Evolutionary conservation across 2,888 invertebrate species (phyloP), one percentile per base, ranked within the genome.

Genomic region (Aphidoletes aphidimyza): DNA sequence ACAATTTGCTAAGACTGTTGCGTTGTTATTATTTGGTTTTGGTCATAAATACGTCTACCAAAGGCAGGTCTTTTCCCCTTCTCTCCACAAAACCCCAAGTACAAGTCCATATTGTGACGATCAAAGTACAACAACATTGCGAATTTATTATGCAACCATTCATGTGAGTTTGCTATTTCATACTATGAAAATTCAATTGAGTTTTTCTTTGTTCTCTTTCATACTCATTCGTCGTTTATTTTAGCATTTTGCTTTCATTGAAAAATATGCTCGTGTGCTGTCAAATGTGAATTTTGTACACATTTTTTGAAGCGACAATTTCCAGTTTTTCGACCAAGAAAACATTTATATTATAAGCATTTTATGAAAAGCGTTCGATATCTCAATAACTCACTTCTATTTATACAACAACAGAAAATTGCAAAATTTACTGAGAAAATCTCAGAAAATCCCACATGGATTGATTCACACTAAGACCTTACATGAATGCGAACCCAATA

Each of bases 1-100:
- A 69, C 69, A 69, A 69, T 69, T 69, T 69, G 69, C 69, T 69
- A 69, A 69, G 69, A 69, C 69, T 69, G 2, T 14, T 2, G 8
- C 30, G 69, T 30, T 3, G n/a, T n/a, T 34, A 30, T 26, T 14
- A 34, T 69, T 30, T 5, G n/a, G 54, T 26, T 34, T 54, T 9
- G 69, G 34, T 34, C 34, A 69, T 69, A 69, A 69, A 69, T 30
- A 30, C 69, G 69, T 69, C 26, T 69, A 30, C 11, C 54, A 26
- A 2, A 54, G n/a, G n/a, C 22, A 54, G 5, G 54, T 54, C 17
- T 30, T 11, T 69, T 69, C 30, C 26, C 14, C 0, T 2, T 30
- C 34, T 14, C 9, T 47, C n/a, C 69, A 19, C 69, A 69, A 34
- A 30, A 11, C 19, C 47, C 17, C 39, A 8, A 39, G 5, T 11